These are phyloP conservation scores for Mandrillus leucophaeus DNA, from an alignment of 2,113 vertebrate species.

Conservation along the genomic window DNA sequence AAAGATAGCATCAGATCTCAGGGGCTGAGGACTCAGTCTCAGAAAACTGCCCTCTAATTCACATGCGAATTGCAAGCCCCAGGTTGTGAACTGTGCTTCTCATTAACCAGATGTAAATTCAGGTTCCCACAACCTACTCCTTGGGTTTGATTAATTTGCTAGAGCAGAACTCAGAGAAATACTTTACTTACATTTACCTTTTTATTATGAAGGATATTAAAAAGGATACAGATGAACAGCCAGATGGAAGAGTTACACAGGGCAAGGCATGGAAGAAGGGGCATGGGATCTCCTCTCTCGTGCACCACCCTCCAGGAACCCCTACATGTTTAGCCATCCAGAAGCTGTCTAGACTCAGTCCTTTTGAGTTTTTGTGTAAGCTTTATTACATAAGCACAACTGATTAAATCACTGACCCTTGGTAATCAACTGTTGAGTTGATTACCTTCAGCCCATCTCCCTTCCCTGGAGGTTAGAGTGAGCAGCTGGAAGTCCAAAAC, in stretches of 20 bases:
- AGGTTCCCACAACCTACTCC: neutral
- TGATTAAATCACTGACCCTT: neutral
- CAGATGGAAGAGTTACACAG: neutral
- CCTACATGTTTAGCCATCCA: fast-evolving
- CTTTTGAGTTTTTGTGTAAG: neutral
- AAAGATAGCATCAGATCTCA: neutral
- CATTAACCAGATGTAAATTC: too few relatives aligned
- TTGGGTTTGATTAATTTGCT: neutral
- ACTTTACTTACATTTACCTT: neutral
- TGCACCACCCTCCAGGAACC: neutral
- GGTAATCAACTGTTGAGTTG: neutral
- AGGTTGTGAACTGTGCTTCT: neutral
- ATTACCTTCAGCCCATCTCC: neutral
- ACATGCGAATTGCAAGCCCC: neutral
- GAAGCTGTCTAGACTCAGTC: neutral
- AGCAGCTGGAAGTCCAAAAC: neutral
- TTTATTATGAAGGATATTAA: neutral
- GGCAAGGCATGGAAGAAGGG: too few relatives aligned
- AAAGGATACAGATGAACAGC: neutral
- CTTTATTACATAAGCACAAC: neutral
- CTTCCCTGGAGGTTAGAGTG: fast-evolving
- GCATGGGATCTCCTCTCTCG: too few relatives aligned
- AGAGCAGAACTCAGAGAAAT: neutral
- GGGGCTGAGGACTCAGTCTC: too few relatives aligned
- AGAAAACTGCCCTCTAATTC: neutral